Percentiles rank a stretch among this genome's conserved stretches.
These are phyloP conservation scores for Ganaspis sp. DNA, from an alignment of 1,140 invertebrate genomes.

Conservation along the genomic window DNA sequence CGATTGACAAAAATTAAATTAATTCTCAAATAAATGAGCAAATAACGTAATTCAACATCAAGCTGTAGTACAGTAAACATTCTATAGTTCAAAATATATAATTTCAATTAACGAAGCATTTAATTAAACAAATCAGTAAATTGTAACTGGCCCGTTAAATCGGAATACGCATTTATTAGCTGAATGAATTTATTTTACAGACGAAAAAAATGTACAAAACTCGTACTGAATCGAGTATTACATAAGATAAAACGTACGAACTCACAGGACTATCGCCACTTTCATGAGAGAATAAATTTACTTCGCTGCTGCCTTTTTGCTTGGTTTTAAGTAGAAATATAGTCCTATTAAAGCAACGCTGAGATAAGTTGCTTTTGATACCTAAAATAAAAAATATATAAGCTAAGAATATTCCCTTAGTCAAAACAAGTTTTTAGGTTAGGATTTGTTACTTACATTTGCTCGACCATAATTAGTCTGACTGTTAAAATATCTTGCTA, in stretches of 20 bases:
- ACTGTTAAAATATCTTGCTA: slow-evolving; percentile 68
- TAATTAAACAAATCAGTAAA: neutral
- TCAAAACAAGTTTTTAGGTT: slow-evolving; percentile 35
- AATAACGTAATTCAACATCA: too few relatives aligned
- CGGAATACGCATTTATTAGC: neutral
- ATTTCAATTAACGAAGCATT: too few relatives aligned
- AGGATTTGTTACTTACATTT: slow-evolving; percentile 65
- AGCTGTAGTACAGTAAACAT: neutral
- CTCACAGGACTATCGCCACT: slow-evolving; percentile 1
- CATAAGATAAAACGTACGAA: slow-evolving; percentile 40
- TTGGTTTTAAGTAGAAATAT: slow-evolving; percentile 55
- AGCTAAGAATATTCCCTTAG: neutral
- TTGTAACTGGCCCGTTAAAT: neutral
- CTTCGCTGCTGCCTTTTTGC: slow-evolving; percentile 42
- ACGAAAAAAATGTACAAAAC: neutral
- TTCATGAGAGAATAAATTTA: slow-evolving; percentile 24
- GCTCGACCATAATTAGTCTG: slow-evolving; percentile 64
- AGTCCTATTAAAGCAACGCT: slow-evolving; percentile 10
- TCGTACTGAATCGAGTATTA: slow-evolving; percentile 28
- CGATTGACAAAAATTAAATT: neutral
- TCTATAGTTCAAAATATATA: neutral
- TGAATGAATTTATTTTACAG: slow-evolving; percentile 27
- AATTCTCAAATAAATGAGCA: neutral
- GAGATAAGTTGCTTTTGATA: slow-evolving; percentile 53
- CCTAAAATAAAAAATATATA: slow-evolving; percentile 48